A percentile compares a stretch with the other conserved stretches of the same genome.
Conservation (phyloP, 2,113 vertebrate genomes). For the Cyanoderma ruficeps region DNA sequence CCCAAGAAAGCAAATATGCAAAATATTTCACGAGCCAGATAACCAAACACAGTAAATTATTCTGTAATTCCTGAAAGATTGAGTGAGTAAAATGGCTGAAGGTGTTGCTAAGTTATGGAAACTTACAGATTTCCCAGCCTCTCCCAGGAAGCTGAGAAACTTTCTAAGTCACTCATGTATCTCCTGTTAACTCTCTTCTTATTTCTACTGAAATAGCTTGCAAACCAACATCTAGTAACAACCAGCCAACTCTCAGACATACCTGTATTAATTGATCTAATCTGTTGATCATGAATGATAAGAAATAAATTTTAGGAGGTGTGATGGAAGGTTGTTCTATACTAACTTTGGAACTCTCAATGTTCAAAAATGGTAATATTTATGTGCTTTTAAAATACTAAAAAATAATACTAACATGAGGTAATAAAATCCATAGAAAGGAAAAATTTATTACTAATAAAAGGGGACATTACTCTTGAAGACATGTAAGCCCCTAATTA, state of each 20-base stretch:
- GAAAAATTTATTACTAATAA: slow-evolving; percentile 6
- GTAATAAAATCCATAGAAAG: background rate
- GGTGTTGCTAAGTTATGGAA: background rate
- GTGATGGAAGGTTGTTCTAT: background rate
- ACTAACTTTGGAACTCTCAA: background rate
- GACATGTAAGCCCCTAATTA: slow-evolving; percentile 6
- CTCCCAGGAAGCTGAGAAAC: background rate
- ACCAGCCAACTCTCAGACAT: background rate
- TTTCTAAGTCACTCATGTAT: background rate
- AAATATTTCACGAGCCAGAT: background rate
- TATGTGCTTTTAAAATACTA: background rate
- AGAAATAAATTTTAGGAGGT: background rate
- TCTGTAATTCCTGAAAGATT: slow-evolving; percentile 1
- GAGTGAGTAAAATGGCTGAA: background rate
- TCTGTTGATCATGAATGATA: background rate
- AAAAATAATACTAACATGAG: background rate
- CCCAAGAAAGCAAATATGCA: background rate
- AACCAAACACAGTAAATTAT: background rate
- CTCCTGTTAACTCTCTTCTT: background rate
- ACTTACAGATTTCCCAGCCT: background rate
- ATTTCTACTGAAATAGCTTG: background rate
- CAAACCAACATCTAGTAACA: background rate
- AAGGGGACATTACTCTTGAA: background rate
- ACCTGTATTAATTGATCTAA: background rate
- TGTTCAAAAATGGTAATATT: background rate